phyloP scores from a whole-genome alignment of 64 coral and sea anemone species.

The Stylophora pistillata region DNA sequence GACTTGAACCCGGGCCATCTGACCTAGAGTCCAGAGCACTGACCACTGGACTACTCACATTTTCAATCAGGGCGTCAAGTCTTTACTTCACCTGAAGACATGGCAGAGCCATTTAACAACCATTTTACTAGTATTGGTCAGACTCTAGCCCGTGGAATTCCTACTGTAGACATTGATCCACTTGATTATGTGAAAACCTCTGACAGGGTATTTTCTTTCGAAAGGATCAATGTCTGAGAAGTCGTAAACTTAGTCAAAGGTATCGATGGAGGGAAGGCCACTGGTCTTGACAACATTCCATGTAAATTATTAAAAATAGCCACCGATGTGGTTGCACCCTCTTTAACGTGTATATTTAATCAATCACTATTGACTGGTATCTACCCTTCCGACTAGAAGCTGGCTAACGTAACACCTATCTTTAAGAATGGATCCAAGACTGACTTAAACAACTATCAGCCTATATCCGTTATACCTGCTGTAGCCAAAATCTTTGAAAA shows the following conservation, averaged over 20 bases:
- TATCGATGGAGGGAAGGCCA: slow-evolving; percentile 17
- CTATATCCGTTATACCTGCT: too few relatives aligned
- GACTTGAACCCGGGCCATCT: too few relatives aligned
- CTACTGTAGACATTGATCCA: neutral
- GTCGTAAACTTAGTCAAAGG: slow-evolving; percentile 20
- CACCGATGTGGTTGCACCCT: neutral
- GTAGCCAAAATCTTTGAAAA: too few relatives aligned
- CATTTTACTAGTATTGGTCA: slow-evolving; percentile 28
- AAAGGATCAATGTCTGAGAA: neutral
- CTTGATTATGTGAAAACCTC: slow-evolving; percentile 4
- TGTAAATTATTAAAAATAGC: slow-evolving; percentile 17
- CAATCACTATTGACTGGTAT: too few relatives aligned
- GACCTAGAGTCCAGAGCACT: too few relatives aligned
- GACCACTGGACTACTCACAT: too few relatives aligned
- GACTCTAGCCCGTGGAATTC: slow-evolving; percentile 15
- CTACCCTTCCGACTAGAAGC: too few relatives aligned
- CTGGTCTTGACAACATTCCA: slow-evolving; percentile 8
- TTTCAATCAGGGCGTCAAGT: neutral
- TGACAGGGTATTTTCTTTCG: slow-evolving; percentile 1
- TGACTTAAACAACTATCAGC: too few relatives aligned
- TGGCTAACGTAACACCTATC: too few relatives aligned
- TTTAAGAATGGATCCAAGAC: too few relatives aligned
- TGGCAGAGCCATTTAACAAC: slow-evolving; percentile 21
- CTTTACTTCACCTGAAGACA: slow-evolving; percentile 2
- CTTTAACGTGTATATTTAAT: neutral